Evolutionary conservation across 1,140 invertebrate species (phyloP), one percentile per base, ranked within the genome.

Genomic region (Leptopilina clavipes): DNA sequence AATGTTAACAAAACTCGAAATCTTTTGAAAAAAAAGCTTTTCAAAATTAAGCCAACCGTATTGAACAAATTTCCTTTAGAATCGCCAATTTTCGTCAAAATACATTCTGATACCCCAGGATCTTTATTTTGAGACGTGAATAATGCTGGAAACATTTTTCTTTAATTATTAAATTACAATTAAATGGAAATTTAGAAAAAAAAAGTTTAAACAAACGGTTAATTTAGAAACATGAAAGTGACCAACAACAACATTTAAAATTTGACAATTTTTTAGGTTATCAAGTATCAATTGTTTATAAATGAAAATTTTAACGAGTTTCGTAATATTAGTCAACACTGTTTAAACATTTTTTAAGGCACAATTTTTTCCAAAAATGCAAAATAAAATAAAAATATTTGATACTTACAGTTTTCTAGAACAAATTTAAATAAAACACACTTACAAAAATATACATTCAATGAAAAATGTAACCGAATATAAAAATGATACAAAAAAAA

Each of bases 101-200:
- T 52, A 52, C 3, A 52, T 52, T 52, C 17, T 17, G 48, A 52
- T 31, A 65, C 48, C 71, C 45, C 17, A 14, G 72, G 52, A 19
- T 74, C 70, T 48, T 76, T 74, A n/a, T 25, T 76, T n/a, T 65
- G 44, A n/a, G 48, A 70, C 45, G 48, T 45, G 31, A 77, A 77
- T 37, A 74, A 73, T 18, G 44, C 17, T 3, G 19, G 43, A 52
- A 71, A 75, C 71, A 74, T 78, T 77, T 43, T 19, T 9, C 18
- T 52, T n/a, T 45, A 59, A 59, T n/a, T 70, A 59, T 22, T 10
- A 59, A 59, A 59, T 18, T 59, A 25, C 11, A 52, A 17, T 52
- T 52, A 2, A 25, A 59, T 59, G 2, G 10, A 22, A 59, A 18
- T 44, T 11, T 14, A 44, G 52, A 22, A 56, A 19, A 17, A 22